Base-by-base conservation (phyloP, 1,140 invertebrate genomes). In the Andricus grossulariae region DNA sequence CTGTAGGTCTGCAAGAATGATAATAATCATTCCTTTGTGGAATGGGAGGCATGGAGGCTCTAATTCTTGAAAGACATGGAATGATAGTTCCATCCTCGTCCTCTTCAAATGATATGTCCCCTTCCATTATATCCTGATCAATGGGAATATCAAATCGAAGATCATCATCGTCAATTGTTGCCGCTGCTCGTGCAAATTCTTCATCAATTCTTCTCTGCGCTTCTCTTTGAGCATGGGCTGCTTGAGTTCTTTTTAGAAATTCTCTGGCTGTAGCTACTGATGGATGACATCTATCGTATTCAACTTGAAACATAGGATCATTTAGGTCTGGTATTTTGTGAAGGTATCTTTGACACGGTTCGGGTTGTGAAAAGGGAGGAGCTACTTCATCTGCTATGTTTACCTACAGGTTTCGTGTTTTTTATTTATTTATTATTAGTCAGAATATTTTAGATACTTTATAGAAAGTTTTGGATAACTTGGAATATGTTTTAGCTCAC, bases 271-370 rank as follows among this genome's bases (percentile, higher is more conserved):
- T 82, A 4, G 79, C 16, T 10, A 88, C 13, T 5, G 60, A 50
- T 10, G 82, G 85, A 73, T 85, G 83, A 72, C 86, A 80, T 0
- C 18, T 25, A 7, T 80, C 80, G 39, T 84, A 82, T 32, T 82
- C 51, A 15, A 82, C 0, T 1, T 76, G 77, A 16, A 86, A 80
- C 45, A 51, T 57, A 15, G 78, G 71, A 25, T 80, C 78, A 52
- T 50, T 13, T 2, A 52, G 2, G 11, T 66, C 60, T 39, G 25
- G 51, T 49, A 60, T 18, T 39, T 25, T 54, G 13, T 21, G n/a
- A 10, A 25, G 10, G 15, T 50, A 72, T 52, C 71, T 72, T 32
- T 50, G 6, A 21, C 21, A n/a, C 3, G 45, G 18, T 7, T 52
- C 18, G 2, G 3, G 21, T 13, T 8, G 75, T 5, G 13, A 51